Conservation (phyloP, 1,140 invertebrate species). For the Drosophila parabipectinata region DNA sequence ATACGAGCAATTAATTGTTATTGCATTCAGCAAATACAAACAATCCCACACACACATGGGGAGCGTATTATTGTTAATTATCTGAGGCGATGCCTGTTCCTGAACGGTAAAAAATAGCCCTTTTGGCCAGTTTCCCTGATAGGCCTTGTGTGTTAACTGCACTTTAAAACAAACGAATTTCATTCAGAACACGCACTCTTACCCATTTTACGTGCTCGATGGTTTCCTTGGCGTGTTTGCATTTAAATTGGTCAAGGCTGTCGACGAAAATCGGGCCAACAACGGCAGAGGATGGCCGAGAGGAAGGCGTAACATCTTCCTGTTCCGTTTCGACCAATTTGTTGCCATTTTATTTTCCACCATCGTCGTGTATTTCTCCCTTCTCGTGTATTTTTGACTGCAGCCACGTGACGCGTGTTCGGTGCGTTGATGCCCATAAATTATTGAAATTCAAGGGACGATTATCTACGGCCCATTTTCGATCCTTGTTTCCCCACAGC, state of each 20-base stretch:
- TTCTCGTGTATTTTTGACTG: slow-evolving; percentile 18
- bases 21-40: slow-evolving; percentile 57
- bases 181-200: slow-evolving; percentile 52
- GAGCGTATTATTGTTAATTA: slow-evolving; percentile 74
- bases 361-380: slow-evolving; percentile 6
- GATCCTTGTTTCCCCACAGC: not conserved
- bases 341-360: slow-evolving; percentile 56
- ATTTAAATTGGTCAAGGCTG: slow-evolving; percentile 70
- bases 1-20: slow-evolving; percentile 57
- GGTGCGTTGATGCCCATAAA: slow-evolving; percentile 64
- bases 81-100: slow-evolving; percentile 53
- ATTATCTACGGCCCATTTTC: slow-evolving; percentile 31
- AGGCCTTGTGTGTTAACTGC: slow-evolving; percentile 62
- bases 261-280: slow-evolving; percentile 8
- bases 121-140: slow-evolving; percentile 31
- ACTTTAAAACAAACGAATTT: slow-evolving; percentile 60
- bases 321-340: slow-evolving; percentile 57
- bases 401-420: slow-evolving; percentile 47
- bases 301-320: slow-evolving; percentile 8
- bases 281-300: not conserved
- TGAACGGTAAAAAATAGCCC: slow-evolving; percentile 17
- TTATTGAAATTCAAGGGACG: slow-evolving; percentile 49
- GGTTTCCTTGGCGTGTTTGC: slow-evolving; percentile 49
- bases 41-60: slow-evolving; percentile 16
- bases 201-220: slow-evolving; percentile 22